phyloP scores from a whole-genome alignment of 92 coral and sea anemone genomes.

The Palythoa heliodiscus region DNA sequence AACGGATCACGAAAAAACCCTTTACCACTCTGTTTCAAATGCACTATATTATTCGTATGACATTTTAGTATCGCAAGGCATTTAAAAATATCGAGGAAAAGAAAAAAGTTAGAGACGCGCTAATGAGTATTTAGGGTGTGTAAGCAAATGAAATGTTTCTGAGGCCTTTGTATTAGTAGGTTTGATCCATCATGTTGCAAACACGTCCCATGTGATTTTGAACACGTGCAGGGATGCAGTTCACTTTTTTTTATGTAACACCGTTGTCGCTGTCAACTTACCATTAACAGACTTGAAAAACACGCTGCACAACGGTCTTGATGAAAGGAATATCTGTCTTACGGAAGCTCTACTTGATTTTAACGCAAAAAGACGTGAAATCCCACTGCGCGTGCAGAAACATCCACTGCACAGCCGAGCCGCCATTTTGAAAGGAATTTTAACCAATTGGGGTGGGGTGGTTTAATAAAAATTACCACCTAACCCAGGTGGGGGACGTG shows the following conservation, averaged over 20 bases:
- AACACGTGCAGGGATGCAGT: background rate
- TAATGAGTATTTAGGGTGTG: too few relatives aligned
- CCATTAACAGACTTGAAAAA: slow-evolving; percentile 11
- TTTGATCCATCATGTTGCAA: too few relatives aligned
- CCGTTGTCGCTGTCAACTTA: background rate
- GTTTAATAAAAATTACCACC: background rate
- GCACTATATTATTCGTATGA: too few relatives aligned
- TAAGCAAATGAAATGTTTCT: too few relatives aligned
- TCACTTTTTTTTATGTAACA: background rate
- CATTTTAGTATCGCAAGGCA: too few relatives aligned
- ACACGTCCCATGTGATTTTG: background rate
- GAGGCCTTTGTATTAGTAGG: too few relatives aligned
- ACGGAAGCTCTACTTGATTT: slow-evolving; percentile 17
- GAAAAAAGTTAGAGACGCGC: too few relatives aligned
- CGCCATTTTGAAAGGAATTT: slow-evolving; percentile 28
- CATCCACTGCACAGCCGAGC: slow-evolving; percentile 24
- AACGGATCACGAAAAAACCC: too few relatives aligned
- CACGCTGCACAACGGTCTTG: background rate
- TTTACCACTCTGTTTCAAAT: too few relatives aligned
- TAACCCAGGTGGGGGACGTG: slow-evolving; percentile 4
- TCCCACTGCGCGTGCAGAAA: background rate
- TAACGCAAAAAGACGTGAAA: slow-evolving; percentile 23
- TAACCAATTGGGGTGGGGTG: background rate
- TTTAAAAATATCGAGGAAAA: too few relatives aligned
- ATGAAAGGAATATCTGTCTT: background rate